A percentile compares a stretch with the other conserved stretches of the same genome.
These are phyloP conservation scores for Malacoraja senta DNA, from an alignment of 2,797 vertebrate genomes.

Conservation along the genomic window DNA sequence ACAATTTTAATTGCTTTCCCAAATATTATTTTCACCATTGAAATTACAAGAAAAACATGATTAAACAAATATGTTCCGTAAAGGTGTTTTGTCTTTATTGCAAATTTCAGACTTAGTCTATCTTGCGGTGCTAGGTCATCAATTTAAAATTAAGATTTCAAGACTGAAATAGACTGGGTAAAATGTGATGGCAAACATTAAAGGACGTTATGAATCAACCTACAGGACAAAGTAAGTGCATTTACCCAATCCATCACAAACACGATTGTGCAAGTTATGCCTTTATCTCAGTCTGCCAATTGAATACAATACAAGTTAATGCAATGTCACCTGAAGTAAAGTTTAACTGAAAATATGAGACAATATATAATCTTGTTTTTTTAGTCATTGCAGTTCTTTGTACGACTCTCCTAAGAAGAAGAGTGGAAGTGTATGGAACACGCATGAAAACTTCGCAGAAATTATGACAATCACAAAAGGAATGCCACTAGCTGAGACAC, in stretches of 20 bases:
- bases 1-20: background rate
- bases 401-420: background rate
- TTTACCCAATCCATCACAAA: background rate
- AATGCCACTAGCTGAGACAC: background rate
- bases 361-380: background rate
- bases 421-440: background rate
- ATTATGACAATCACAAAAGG: background rate
- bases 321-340: constrained; percentile 8
- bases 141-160: constrained; percentile 1
- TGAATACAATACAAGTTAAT: background rate
- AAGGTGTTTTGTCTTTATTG: background rate
- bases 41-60: background rate
- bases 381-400: background rate
- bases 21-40: background rate
- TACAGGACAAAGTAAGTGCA: background rate
- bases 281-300: background rate
- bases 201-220: constrained; percentile 19
- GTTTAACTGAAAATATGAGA: constrained; percentile 9
- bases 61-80: background rate
- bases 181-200: background rate
- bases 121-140: background rate
- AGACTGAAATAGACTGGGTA: constrained; percentile 2
- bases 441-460: background rate
- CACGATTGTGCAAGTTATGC: constrained; percentile 12
- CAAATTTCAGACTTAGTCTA: background rate